Evolutionary conservation across 2,113 vertebrate genomes (phyloP), one percentile per base, ranked within the genome.

Genomic region (Cisticola juncidis): DNA sequence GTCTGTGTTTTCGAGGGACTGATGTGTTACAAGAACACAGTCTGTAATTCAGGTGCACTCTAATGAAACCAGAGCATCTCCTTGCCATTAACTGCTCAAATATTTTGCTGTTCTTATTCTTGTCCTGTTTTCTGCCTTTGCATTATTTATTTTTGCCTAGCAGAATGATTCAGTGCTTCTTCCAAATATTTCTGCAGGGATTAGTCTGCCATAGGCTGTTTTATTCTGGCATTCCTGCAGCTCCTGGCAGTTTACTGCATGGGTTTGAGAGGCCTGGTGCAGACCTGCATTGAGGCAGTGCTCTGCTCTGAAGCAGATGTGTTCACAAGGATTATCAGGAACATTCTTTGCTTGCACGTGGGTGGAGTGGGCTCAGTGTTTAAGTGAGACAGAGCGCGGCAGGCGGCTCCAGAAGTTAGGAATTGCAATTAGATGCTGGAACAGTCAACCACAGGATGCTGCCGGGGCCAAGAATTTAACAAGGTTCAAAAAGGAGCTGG

Each of bases 341-440:
- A 80, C 86, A 74, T 94, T 93, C 90, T 58, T 90, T 0, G 0
- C 86, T 81, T 51, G 68, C 90, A 81, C 2, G 35, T 88, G 86
- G 94, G 91, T 4, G 91, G 91, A 86, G 82, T 57, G 85, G 66
- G 60, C 79, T 92, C 13, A 7, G 82, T 31, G 82, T 33, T 88
- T 45, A 20, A 96, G 76, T 54, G 92, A 92, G 82, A 84, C 50
- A 72, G 86, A 70, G 80, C 7, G 5, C 2, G 20, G 80, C 82
- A 72, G 86, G 56, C 92, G 2, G 76, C 88, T 93, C 76, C 88
- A 93, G 90, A 48, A 95, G 88, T 95, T 94, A 73, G 83, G 88
- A 93, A 73, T 70, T 93, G 88, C 88, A 95, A 83, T 97, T 95
- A 97, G 82, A 86, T 84, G 89, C 91, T 97, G 95, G 91, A 95